Evolutionary conservation across 2,888 invertebrate species (phyloP).

Genomic region (Eustalomyia histrio): DNA sequence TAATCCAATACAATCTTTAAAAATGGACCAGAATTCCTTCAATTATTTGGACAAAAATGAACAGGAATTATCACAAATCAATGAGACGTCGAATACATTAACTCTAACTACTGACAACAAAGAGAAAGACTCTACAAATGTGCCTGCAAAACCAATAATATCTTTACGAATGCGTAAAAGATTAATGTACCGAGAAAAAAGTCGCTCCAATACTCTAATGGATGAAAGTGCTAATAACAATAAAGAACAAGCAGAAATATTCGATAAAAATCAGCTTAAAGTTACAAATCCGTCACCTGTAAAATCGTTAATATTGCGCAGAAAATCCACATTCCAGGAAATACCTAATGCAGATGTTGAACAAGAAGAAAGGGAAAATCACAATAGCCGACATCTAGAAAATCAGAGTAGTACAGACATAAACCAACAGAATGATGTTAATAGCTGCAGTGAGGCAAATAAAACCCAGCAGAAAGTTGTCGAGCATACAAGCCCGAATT

Average conservation of each 20-base stretch:
- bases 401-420: too few relatives aligned
- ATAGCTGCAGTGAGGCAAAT: neutral
- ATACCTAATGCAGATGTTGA: too few relatives aligned
- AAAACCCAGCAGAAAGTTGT: neutral
- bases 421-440: too few relatives aligned
- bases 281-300: neutral
- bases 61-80: neutral
- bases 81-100: neutral
- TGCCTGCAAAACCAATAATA: neutral
- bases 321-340: too few relatives aligned
- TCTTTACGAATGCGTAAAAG: constrained; percentile 8
- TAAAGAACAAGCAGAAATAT: neutral
- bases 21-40: neutral
- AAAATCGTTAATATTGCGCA: too few relatives aligned
- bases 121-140: neutral
- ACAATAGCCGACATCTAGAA: too few relatives aligned
- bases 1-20: neutral
- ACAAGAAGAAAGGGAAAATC: neutral
- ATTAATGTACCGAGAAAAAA: constrained; percentile 14
- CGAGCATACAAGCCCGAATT: neutral
- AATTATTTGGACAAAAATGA: neutral
- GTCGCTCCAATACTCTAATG: neutral
- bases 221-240: too few relatives aligned
- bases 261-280: neutral
- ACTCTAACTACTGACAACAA: neutral